Percentiles rank a stretch among this genome's conserved stretches.
phyloP scores from a whole-genome alignment of 2,888 invertebrate genomes.

The Synanthedon myopaeformis region DNA sequence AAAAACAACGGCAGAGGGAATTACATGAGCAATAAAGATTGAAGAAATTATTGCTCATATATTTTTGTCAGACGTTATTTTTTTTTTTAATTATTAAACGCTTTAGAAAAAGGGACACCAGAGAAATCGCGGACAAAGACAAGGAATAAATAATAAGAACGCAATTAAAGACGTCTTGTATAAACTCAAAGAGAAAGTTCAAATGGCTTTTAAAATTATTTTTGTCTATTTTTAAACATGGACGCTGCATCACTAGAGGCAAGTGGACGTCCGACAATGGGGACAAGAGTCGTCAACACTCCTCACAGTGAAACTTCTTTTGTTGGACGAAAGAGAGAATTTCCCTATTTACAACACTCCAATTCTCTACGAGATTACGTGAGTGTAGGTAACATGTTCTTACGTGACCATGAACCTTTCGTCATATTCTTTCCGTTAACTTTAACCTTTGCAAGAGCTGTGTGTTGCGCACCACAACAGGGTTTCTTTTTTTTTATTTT shows the following conservation, averaged over 20 bases:
- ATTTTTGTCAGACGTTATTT: too few relatives aligned
- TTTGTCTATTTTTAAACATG: not conserved
- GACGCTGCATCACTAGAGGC: conserved; percentile 10
- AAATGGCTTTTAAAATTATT: not conserved
- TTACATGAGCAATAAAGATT: too few relatives aligned
- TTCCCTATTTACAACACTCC: not conserved
- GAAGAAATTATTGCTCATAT: too few relatives aligned
- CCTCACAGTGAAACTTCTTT: conserved; percentile 20
- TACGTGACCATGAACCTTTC: not conserved
- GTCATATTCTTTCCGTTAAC: not conserved
- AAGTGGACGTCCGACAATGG: conserved; percentile 24
- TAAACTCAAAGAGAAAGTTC: too few relatives aligned
- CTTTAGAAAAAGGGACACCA: too few relatives aligned
- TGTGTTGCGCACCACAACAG: too few relatives aligned
- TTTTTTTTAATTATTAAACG: too few relatives aligned
- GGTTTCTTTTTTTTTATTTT: too few relatives aligned
- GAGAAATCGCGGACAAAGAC: too few relatives aligned
- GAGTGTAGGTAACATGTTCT: not conserved
- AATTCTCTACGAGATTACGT: not conserved
- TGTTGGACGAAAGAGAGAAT: not conserved
- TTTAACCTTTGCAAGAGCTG: not conserved
- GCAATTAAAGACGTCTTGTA: too few relatives aligned
- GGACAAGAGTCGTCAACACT: conserved; percentile 30
- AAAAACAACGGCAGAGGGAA: too few relatives aligned
- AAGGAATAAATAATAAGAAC: too few relatives aligned